phyloP scores from a whole-genome alignment of 2,888 invertebrate genomes.

The Spisula solida region DNA sequence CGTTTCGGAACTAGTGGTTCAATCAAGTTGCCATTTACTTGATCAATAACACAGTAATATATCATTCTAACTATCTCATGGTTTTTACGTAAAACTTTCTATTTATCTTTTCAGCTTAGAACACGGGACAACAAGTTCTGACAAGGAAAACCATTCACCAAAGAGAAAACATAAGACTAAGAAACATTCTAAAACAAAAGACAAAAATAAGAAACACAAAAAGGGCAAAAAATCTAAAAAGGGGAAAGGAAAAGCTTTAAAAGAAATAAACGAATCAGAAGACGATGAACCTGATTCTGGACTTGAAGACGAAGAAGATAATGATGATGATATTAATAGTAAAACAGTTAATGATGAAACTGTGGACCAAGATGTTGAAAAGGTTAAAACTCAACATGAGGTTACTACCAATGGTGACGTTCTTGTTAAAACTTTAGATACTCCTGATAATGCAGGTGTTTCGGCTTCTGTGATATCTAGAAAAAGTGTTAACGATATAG shows the following conservation, averaged over 20 bases:
- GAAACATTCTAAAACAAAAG: conserved; percentile 55
- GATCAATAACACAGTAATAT: too few species aligned
- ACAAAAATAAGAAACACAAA: conserved; percentile 44
- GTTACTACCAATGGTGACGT: not conserved
- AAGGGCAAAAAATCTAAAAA: conserved; percentile 51
- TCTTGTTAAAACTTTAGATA: not conserved
- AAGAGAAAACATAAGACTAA: conserved; percentile 35
- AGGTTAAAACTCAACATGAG: not conserved
- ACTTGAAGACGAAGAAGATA: conserved; percentile 38
- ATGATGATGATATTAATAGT: conserved; percentile 26
- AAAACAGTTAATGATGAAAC: not conserved
- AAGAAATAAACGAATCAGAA: conserved; percentile 19
- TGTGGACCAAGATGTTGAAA: not conserved
- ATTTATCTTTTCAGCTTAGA: conserved; percentile 15
- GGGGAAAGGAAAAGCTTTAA: conserved; percentile 16
- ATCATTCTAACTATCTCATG: too few species aligned
- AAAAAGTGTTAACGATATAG: conserved; percentile 35
- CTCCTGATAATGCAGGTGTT: not conserved
- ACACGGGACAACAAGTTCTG: not conserved
- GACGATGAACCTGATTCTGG: conserved; percentile 36
- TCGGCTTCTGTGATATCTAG: conserved; percentile 1
- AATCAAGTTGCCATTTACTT: too few species aligned
- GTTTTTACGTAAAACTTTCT: not conserved
- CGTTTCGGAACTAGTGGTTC: too few species aligned
- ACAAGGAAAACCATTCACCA: conserved; percentile 7